Evolutionary conservation across 2,888 invertebrate species (phyloP).

Genomic region (Cosmopolites sordidus): DNA sequence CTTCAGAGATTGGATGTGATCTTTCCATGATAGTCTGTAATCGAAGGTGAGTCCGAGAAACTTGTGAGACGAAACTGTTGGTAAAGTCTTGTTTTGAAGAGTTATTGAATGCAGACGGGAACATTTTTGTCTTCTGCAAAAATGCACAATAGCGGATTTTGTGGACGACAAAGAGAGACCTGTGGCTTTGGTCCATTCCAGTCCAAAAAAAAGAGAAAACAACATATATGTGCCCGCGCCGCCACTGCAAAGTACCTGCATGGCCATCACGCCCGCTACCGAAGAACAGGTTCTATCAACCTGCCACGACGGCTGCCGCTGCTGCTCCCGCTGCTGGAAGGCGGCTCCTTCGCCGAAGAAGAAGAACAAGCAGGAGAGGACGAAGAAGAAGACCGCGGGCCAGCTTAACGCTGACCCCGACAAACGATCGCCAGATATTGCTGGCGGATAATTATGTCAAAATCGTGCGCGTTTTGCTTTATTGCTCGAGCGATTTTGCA

Average conservation of each 20-base stretch:
- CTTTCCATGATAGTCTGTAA: too few relatives aligned
- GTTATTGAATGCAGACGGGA: too few relatives aligned
- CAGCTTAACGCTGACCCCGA: slow-evolving; percentile 1
- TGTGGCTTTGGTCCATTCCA: too few relatives aligned
- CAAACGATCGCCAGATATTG: slow-evolving; percentile 3
- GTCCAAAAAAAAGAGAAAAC: too few relatives aligned
- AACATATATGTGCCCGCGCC: neutral
- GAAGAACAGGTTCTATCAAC: slow-evolving; percentile 24
- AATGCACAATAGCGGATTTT: too few relatives aligned
- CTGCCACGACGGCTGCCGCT: slow-evolving; percentile 20
- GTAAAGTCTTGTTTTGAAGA: too few relatives aligned
- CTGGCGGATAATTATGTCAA: slow-evolving; percentile 9
- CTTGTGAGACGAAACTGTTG: too few relatives aligned
- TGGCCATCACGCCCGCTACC: slow-evolving; percentile 18
- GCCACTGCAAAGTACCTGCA: slow-evolving; percentile 20
- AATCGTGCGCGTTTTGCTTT: slow-evolving; percentile 14
- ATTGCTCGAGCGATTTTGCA: neutral
- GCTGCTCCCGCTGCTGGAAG: slow-evolving; percentile 8
- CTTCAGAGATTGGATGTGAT: too few relatives aligned
- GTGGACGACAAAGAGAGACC: too few relatives aligned
- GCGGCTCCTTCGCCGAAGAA: slow-evolving; percentile 6
- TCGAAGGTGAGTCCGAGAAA: too few relatives aligned
- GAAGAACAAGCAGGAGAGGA: too few relatives aligned
- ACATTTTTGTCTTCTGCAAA: too few relatives aligned
- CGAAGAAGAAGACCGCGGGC: neutral